Conservation (phyloP, 2,797 vertebrate genomes). For the Hydrocynus forskahlii region DNA sequence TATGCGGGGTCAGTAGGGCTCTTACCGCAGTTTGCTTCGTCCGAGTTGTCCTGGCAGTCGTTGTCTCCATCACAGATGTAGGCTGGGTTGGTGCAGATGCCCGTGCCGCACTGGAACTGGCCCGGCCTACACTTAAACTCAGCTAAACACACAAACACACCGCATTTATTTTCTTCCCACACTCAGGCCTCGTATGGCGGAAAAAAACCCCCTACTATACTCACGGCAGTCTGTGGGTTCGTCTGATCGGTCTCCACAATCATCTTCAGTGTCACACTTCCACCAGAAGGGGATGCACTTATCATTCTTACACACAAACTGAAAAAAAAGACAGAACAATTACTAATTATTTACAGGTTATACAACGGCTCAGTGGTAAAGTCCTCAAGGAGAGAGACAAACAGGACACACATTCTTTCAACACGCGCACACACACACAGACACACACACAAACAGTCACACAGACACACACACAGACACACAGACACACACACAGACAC, state of each 20-base stretch:
- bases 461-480: too few species aligned
- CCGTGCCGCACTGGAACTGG: conserved; percentile 82
- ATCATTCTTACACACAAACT: conserved; percentile 99
- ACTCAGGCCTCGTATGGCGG: not conserved
- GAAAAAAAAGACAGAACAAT: conserved; percentile 18
- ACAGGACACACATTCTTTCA: not conserved
- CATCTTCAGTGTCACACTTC: conserved; percentile 98
- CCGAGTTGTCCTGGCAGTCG: conserved; percentile 87
- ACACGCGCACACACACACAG: conserved; percentile 73
- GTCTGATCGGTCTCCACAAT: conserved; percentile 94
- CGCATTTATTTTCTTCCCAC: not conserved
- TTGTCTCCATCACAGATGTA: conserved; percentile 91
- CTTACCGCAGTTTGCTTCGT: conserved; percentile 87
- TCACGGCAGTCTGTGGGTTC: conserved; percentile 94
- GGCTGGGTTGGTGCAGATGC: conserved; percentile 89
- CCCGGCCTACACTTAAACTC: conserved; percentile 88
- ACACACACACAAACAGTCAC: too few species aligned
- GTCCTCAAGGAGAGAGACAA: not conserved
- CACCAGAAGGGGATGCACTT: conserved; percentile 99
- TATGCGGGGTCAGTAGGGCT: not conserved
- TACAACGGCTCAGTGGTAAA: not conserved
- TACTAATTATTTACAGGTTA: not conserved
- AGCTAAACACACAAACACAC: conserved; percentile 66
- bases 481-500: too few species aligned
- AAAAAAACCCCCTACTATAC: conserved; percentile 60